Evolutionary conservation across 2,797 vertebrate genomes (phyloP).

Genomic region (Poecilia picta): DNA sequence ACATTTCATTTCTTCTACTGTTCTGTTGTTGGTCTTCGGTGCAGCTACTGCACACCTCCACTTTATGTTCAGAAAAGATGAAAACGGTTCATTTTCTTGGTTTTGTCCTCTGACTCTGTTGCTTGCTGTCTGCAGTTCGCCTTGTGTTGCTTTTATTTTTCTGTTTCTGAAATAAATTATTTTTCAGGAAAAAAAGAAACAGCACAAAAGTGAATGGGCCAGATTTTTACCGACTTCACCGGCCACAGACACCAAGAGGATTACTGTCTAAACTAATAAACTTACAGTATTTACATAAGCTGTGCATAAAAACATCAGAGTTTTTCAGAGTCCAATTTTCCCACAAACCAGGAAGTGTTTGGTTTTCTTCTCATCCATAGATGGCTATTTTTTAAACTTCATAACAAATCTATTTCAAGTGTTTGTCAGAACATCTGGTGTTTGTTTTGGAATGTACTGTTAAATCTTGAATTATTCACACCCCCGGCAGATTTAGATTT

Average conservation of each 20-base stretch:
- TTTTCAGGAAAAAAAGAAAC: not conserved
- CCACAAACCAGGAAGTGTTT: not conserved
- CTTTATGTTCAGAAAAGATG: not conserved
- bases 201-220: not conserved
- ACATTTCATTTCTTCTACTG: not conserved
- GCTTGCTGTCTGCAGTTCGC: not conserved
- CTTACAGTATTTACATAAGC: not conserved
- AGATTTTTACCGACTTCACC: not conserved
- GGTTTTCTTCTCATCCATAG: not conserved
- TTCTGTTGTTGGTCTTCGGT: not conserved
- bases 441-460: not conserved
- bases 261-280: not conserved
- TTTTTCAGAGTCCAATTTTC: not conserved
- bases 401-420: not conserved
- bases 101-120: not conserved
- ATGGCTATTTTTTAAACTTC: not conserved
- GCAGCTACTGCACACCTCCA: not conserved
- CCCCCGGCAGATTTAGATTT: not conserved
- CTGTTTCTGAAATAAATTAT: slow-evolving; percentile 5
- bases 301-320: not conserved
- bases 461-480: not conserved
- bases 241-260: not conserved
- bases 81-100: not conserved
- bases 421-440: not conserved
- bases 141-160: slow-evolving; percentile 4